phyloP scores from a whole-genome alignment of 35 echinoderm and acorn worm genomes.

The Holothuria glaberrima region DNA sequence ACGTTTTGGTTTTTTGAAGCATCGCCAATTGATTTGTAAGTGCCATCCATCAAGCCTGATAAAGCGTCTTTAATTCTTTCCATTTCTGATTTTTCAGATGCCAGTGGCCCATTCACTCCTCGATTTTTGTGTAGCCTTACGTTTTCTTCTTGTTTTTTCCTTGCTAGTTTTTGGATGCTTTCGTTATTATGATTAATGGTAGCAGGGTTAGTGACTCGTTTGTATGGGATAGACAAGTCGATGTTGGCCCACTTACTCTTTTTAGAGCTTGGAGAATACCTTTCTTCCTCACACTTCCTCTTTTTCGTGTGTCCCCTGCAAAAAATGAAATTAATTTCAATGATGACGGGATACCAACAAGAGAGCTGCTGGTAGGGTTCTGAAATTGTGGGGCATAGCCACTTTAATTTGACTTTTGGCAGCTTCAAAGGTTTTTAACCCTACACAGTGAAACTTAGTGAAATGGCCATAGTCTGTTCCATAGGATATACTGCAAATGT shows the following conservation, averaged over 20 bases:
- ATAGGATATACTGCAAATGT: no score
- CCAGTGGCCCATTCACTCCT: background rate
- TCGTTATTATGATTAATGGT: background rate
- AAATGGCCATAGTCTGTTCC: no score
- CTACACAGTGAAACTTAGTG: no score
- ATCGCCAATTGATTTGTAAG: background rate
- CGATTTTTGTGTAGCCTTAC: background rate
- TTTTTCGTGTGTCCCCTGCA: background rate
- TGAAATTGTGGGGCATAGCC: no score
- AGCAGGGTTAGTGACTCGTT: background rate
- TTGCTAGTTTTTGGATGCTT: no score
- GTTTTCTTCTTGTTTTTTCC: background rate
- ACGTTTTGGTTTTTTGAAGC: background rate
- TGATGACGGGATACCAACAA: no score
- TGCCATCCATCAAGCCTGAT: background rate
- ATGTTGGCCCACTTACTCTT: background rate
- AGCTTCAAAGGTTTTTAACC: no score
- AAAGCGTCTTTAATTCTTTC: conserved; percentile 9
- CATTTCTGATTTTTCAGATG: background rate
- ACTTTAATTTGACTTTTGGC: no score
- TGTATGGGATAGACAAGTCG: conserved; percentile 5
- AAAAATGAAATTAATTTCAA: background rate
- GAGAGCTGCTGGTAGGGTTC: no score
- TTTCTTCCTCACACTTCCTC: background rate
- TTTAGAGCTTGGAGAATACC: background rate